Evolutionary conservation across 1,140 invertebrate species (phyloP).

Genomic region (Cydia pomonella): DNA sequence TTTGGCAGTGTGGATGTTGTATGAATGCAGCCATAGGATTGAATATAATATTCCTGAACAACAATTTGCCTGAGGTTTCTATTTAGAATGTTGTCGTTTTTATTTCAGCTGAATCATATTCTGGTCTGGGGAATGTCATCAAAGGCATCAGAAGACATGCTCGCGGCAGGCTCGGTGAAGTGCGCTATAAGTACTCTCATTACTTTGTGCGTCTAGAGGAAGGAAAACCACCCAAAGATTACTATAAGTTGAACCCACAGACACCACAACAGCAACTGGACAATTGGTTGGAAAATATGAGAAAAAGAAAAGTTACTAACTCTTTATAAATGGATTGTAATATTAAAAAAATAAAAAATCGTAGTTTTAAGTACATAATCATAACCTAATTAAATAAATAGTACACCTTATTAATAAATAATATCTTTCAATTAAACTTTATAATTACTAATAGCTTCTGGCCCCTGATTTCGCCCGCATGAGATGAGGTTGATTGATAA

Average conservation of each 20-base stretch:
- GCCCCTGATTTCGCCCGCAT: too few species aligned
- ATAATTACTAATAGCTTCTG: neutral
- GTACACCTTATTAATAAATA: slow-evolving; percentile 7
- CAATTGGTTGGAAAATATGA: slow-evolving; percentile 86
- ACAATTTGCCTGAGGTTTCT: too few species aligned
- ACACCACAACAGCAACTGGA: slow-evolving; percentile 87
- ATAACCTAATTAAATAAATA: slow-evolving; percentile 9
- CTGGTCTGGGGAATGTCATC: slow-evolving; percentile 86
- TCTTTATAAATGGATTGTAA: slow-evolving; percentile 81
- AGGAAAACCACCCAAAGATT: slow-evolving; percentile 93
- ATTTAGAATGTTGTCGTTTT: neutral
- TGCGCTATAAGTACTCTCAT: slow-evolving; percentile 91
- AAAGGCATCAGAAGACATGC: slow-evolving; percentile 94
- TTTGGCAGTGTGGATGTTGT: too few species aligned
- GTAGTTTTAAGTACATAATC: slow-evolving; percentile 17
- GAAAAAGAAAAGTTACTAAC: slow-evolving; percentile 85
- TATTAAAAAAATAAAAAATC: slow-evolving; percentile 4
- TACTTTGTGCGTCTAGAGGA: slow-evolving; percentile 96
- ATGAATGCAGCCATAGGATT: too few species aligned
- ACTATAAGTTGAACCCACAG: slow-evolving; percentile 85
- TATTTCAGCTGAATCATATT: slow-evolving; percentile 91
- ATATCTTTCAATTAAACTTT: slow-evolving; percentile 20
- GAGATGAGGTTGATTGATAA: too few species aligned
- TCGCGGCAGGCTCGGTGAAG: slow-evolving; percentile 83
- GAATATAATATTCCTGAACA: too few species aligned